These are phyloP conservation scores for Aegotheles bennettii DNA, from an alignment of 2,113 vertebrate species.

Conservation along the genomic window DNA sequence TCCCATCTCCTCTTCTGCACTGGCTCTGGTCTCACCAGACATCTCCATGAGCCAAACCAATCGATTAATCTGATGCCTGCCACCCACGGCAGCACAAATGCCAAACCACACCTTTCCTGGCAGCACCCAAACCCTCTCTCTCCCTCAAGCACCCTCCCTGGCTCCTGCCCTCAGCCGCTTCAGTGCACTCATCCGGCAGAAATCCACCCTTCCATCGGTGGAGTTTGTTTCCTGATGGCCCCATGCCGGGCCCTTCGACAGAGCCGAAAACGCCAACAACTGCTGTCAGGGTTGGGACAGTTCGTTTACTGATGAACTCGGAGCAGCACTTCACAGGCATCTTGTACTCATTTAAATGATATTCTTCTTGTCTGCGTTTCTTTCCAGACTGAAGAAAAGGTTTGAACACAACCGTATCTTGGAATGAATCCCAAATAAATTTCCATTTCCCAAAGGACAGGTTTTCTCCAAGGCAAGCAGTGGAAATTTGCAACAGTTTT, in stretches of 20 bases:
- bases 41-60: neutral
- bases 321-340: neutral
- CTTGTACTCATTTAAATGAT: constrained; percentile 46
- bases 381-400: constrained; percentile 31
- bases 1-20: neutral
- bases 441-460: constrained; percentile 38
- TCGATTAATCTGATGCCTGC: neutral
- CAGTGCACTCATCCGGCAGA: neutral
- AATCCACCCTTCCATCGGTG: neutral
- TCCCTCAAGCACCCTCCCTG: neutral
- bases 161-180: neutral
- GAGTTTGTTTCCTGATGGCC: neutral
- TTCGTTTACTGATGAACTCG: neutral
- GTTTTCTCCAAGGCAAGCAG: constrained; percentile 50
- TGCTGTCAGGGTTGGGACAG: neutral
- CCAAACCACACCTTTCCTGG: neutral
- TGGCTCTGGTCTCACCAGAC: neutral
- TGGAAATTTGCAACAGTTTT: constrained; percentile 53
- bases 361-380: constrained; percentile 28
- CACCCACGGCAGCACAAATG: neutral
- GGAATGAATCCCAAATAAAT: constrained; percentile 47
- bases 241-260: accelerated
- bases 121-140: neutral
- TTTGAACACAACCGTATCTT: constrained; percentile 13
- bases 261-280: neutral